phyloP scores from a whole-genome alignment of 2,888 invertebrate species.

The Lithophane semibrunnea region DNA sequence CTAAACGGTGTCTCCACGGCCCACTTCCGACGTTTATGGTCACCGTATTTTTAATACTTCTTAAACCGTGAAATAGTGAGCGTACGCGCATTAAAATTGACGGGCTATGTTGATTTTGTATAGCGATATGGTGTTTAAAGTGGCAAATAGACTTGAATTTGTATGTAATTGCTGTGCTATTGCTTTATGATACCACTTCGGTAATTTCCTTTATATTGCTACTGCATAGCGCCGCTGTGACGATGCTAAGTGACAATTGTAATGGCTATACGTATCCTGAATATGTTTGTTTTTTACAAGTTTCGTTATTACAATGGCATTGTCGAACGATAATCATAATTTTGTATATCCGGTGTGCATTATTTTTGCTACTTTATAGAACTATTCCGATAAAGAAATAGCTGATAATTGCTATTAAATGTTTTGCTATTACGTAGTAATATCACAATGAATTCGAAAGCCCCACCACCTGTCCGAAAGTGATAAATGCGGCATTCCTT shows the following conservation, averaged over 20 bases:
- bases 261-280: conserved; percentile 25
- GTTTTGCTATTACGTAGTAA: background rate
- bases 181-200: conserved; percentile 26
- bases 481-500: background rate
- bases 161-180: conserved; percentile 41
- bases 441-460: conserved; percentile 6
- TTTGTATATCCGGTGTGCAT: conserved; percentile 11
- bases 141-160: conserved; percentile 48
- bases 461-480: background rate
- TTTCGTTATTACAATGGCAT: conserved; percentile 10
- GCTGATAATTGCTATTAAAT: conserved; percentile 17
- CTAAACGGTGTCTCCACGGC: conserved; percentile 72
- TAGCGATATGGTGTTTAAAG: conserved; percentile 35
- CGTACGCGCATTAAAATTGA: conserved; percentile 39
- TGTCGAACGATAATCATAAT: conserved; percentile 28
- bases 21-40: conserved; percentile 73
- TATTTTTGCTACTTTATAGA: conserved; percentile 15
- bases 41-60: conserved; percentile 63
- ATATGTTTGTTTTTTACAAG: conserved; percentile 12
- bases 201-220: conserved; percentile 4
- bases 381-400: conserved; percentile 16
- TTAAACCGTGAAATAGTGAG: conserved; percentile 52
- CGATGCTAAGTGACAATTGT: conserved; percentile 9
- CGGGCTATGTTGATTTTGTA: conserved; percentile 42
- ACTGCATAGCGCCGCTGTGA: background rate